Conservation (phyloP, 2,797 vertebrate genomes). For the Notamacropus eugenii region DNA sequence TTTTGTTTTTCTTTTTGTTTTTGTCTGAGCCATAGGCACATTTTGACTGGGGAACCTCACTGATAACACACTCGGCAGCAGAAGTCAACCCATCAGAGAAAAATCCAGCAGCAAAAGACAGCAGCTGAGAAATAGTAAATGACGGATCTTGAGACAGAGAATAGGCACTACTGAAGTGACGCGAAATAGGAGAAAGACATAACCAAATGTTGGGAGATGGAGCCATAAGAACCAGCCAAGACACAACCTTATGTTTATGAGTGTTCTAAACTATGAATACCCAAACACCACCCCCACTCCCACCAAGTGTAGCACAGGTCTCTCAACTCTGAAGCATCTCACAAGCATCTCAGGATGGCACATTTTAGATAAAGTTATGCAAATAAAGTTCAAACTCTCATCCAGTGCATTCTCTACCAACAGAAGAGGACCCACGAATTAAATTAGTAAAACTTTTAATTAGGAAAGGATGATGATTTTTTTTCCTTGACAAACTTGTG, state of each 20-base stretch:
- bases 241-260: neutral
- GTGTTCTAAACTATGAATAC: neutral
- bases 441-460: neutral
- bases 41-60: neutral
- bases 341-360: neutral
- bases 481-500: neutral
- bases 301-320: neutral
- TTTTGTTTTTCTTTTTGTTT: too few species aligned
- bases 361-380: neutral
- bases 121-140: neutral
- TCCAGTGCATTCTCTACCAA: neutral
- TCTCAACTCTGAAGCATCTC: neutral
- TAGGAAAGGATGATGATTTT: neutral
- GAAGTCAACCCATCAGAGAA: neutral
- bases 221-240: neutral
- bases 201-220: neutral
- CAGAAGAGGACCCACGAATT: neutral
- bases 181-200: neutral
- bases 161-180: neutral
- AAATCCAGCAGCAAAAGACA: neutral
- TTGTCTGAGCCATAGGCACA: neutral
- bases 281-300: neutral
- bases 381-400: neutral
- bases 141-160: neutral
- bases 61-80: neutral